These are phyloP conservation scores for Crossocerus cetratus DNA, from an alignment of 2,888 invertebrate species.

Conservation along the genomic window DNA sequence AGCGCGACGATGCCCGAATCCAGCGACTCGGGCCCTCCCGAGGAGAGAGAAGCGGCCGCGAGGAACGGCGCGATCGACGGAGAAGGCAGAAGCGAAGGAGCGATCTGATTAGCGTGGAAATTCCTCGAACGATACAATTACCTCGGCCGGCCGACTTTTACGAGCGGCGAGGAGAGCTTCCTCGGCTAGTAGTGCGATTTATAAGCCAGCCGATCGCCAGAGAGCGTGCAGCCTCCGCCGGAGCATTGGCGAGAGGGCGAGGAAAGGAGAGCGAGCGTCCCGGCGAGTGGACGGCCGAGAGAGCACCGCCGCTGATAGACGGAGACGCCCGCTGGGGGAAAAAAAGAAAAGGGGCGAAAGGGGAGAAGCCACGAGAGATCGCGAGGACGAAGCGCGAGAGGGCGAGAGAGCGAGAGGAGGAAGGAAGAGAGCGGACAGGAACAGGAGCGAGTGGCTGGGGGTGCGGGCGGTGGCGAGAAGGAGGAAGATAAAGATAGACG, in stretches of 20 bases:
- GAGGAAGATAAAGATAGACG: constrained; percentile 22
- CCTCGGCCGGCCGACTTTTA: not conserved
- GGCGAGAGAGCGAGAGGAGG: not conserved
- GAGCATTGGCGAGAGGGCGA: too few species aligned
- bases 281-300: too few species aligned
- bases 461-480: not conserved
- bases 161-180: not conserved
- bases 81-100: not conserved
- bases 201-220: not conserved
- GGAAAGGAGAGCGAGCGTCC: too few species aligned
- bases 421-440: not conserved
- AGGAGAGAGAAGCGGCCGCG: too few species aligned
- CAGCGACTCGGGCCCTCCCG: not conserved
- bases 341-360: constrained; percentile 1
- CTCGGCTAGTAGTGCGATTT: not conserved
- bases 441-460: not conserved
- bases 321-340: not conserved
- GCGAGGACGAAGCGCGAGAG: not conserved
- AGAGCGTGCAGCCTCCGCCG: not conserved
- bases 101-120: constrained; percentile 1
- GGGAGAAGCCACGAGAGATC: not conserved
- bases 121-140: constrained; percentile 5
- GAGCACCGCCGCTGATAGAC: too few species aligned
- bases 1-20: not conserved
- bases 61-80: too few species aligned